Evolutionary conservation across 2,888 invertebrate genomes (phyloP), one percentile per base, ranked within the genome.

Genomic region (Nasonia oneida): DNA sequence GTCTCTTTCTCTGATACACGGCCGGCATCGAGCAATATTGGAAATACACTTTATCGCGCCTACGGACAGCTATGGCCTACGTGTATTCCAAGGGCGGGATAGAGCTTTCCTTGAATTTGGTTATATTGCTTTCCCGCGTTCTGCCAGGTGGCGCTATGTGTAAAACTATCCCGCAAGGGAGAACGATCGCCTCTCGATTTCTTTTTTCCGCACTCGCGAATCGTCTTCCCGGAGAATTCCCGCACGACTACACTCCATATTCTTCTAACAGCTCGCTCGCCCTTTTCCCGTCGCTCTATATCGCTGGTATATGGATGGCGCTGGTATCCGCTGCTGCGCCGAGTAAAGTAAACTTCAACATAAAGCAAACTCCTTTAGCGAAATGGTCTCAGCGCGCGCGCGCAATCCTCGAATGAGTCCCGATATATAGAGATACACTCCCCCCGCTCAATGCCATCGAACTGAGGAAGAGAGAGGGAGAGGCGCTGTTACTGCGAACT

Each of bases 41-140:
- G 89, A 90, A 89, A 89, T 90, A 88, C 90, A 88, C 90, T 90
- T 89, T 89, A 89, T 89, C 89, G 86, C 90, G 90, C 90, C 90
- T 89, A 89, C 47, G n/a, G 42, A 42, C 42, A 33, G 67, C 23
- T 89, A 88, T 89, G 89, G 88, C 57, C 57, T 89, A 89, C 89
- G 89, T 88, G 88, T 90, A 89, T 90, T 90, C 87, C 86, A 53
- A 33, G 50, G 87, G 88, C 87, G 88, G 81, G 89, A 33, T 18
- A 70, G 23, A 42, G 23, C 73, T 73, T 47, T 74, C 29, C 76
- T 14, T 4, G 37, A 42, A 53, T 53, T 76, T 76, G 18, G 39
- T 74, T n/a, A 23, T 47, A 23, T 74, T 47, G 74, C 71, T 37
- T 42, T 37, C 39, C n/a, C 3, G 15, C 42, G 77, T 2, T 18